These are phyloP conservation scores for Myotis pilosus DNA, from an alignment of 2,797 vertebrate genomes.

Conservation along the genomic window DNA sequence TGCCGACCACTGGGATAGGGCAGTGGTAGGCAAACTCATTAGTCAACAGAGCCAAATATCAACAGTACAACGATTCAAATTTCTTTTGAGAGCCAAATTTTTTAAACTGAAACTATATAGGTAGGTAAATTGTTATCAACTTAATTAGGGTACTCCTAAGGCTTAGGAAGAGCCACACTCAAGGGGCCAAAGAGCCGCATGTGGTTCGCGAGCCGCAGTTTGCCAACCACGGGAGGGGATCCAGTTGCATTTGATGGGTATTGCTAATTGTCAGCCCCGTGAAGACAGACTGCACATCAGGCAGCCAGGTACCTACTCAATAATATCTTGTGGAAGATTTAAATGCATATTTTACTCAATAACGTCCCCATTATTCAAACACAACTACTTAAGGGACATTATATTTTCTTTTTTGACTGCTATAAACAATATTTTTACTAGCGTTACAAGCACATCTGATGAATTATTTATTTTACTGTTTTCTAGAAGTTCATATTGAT, in stretches of 20 bases:
- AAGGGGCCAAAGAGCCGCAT: too few species aligned
- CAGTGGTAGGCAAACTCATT: too few species aligned
- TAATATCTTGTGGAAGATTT: neutral
- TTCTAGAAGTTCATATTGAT: neutral
- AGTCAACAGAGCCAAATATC: too few species aligned
- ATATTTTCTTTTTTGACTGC: neutral
- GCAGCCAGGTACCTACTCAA: neutral
- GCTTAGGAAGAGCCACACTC: too few species aligned
- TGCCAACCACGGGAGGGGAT: neutral
- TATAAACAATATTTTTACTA: neutral
- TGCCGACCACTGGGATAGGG: too few species aligned
- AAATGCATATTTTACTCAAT: neutral
- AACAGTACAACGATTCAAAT: too few species aligned
- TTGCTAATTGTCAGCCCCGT: neutral
- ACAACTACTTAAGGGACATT: neutral
- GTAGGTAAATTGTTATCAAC: too few species aligned
- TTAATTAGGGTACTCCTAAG: too few species aligned
- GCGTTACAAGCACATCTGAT: neutral
- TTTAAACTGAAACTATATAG: too few species aligned
- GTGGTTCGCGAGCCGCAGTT: too few species aligned
- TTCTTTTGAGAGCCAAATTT: too few species aligned
- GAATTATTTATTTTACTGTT: neutral
- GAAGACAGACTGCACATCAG: neutral
- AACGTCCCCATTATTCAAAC: neutral
- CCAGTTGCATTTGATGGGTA: neutral